phyloP scores from a whole-genome alignment of 2,797 vertebrate genomes.

The Myoxocephalus aenaeus region DNA sequence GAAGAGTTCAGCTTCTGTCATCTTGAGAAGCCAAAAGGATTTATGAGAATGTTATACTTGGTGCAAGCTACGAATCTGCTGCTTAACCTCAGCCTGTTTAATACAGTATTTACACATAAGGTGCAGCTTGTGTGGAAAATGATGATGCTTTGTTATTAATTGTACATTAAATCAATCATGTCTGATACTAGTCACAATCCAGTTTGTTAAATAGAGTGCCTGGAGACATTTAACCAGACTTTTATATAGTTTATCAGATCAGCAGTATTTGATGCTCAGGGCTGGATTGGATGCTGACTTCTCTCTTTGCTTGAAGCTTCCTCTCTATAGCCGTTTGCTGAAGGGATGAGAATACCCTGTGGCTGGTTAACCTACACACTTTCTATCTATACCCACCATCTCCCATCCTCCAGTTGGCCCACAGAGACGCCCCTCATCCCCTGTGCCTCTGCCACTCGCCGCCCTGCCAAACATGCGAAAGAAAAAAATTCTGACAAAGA shows the following conservation, averaged over 20 bases:
- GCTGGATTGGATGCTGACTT: constrained; percentile 75
- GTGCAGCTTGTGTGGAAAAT: constrained; percentile 1
- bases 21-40: constrained; percentile 41
- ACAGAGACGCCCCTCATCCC: constrained; percentile 44
- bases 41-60: constrained; percentile 44
- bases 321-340: constrained; percentile 63
- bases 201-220: constrained; percentile 55
- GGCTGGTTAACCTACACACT: constrained; percentile 68
- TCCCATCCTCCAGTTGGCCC: constrained; percentile 36
- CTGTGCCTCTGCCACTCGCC: constrained; percentile 45
- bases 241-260: constrained; percentile 66
- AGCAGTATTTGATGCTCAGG: constrained; percentile 72
- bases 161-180: constrained; percentile 44
- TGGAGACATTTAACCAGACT: constrained; percentile 40
- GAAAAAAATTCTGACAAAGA: constrained; percentile 34
- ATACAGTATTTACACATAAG: constrained; percentile 19
- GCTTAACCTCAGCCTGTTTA: constrained; percentile 19
- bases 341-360: constrained; percentile 62
- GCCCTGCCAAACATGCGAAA: constrained; percentile 26
- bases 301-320: constrained; percentile 71
- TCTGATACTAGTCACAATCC: constrained; percentile 46
- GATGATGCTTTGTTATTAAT: constrained; percentile 29
- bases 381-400: constrained; percentile 51
- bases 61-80: not conserved
- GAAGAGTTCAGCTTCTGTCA: constrained; percentile 73